phyloP scores from a whole-genome alignment of 2,888 invertebrate genomes.

The Crocallis elinguaria region DNA sequence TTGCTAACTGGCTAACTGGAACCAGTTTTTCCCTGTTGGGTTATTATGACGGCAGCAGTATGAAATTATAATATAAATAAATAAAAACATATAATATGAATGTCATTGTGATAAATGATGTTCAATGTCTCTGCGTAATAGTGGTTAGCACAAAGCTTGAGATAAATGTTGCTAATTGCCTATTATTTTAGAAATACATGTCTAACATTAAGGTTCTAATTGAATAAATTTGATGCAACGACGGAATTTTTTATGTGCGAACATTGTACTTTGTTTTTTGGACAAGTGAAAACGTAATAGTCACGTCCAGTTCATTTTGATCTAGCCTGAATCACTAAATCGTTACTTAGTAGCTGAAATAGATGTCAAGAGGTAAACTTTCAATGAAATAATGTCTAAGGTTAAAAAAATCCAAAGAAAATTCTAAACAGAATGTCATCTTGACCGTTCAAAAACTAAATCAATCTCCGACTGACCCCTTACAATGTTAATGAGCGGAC shows the following conservation, averaged over 20 bases:
- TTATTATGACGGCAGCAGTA: not conserved
- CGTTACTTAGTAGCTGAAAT: too few relatives aligned
- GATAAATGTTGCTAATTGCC: conserved; percentile 7
- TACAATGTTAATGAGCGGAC: conserved; percentile 2
- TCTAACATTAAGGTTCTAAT: conserved; percentile 2
- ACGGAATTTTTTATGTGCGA: too few relatives aligned
- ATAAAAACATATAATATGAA: not conserved
- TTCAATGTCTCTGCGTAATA: not conserved
- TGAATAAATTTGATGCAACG: not conserved
- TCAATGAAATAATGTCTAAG: not conserved
- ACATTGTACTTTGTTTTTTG: not conserved
- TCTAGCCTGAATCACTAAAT: too few relatives aligned
- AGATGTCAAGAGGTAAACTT: not conserved
- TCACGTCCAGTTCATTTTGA: too few relatives aligned
- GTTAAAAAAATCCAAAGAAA: not conserved
- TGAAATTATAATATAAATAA: not conserved
- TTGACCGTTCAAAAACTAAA: conserved; percentile 6
- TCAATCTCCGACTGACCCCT: conserved; percentile 12
- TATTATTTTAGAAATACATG: conserved; percentile 2
- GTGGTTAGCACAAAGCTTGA: conserved; percentile 3
- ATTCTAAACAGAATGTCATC: conserved; percentile 1
- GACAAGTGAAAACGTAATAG: not conserved
- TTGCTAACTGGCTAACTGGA: not conserved
- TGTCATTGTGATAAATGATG: not conserved
- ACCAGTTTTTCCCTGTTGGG: conserved; percentile 6